Evolutionary conservation across 2,797 vertebrate genomes (phyloP), one percentile per base, ranked within the genome.

Genomic region (Sebastiscus tertius): DNA sequence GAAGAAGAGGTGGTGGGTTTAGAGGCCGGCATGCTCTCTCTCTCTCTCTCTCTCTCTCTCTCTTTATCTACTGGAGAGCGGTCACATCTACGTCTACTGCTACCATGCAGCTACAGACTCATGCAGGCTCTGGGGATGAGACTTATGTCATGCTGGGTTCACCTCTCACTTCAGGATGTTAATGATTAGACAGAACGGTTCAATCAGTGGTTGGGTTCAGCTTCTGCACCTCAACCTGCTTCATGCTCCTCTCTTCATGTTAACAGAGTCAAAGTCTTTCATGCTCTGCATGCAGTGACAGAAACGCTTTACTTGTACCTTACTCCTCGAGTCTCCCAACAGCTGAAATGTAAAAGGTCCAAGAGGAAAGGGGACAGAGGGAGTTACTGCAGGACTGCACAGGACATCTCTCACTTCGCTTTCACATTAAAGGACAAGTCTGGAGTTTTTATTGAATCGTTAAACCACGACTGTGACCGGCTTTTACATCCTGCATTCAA

Each of bases 291-390:
- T 49, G 46, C 46, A 49, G 8, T 49, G 46, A 49, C 46, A 49
- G 18, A 20, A 18, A 49, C 18, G 8, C 46, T 49, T 49, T 20
- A 49, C 18, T 13, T 42, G 59, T 99, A 99, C 98, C 98, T 99
- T 99, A 95, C 98, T 99, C 96, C 98, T 97, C 97, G 98, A 97
- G 97, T 99, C 98, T 97, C 98, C 97, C 96, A 99, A 98, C 73
- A 99, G 97, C 98, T 99, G 97, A 95, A 95, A 94, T 93, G 7
- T n/a, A 5, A 18, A 49, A 20, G 4, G 59, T 31, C 16, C 58
- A 31, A 27, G 27, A 22, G 7, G 62, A 26, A 8, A 64, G 62
- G 42, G 62, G 22, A 64, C 34, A 64, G 34, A 63, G 61, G 58
- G 31, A 33, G 33, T 62, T 22, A 62, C 60, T 62, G 56, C 26